Conservation (phyloP, 2,113 vertebrate species). For the Rhineura floridana region DNA sequence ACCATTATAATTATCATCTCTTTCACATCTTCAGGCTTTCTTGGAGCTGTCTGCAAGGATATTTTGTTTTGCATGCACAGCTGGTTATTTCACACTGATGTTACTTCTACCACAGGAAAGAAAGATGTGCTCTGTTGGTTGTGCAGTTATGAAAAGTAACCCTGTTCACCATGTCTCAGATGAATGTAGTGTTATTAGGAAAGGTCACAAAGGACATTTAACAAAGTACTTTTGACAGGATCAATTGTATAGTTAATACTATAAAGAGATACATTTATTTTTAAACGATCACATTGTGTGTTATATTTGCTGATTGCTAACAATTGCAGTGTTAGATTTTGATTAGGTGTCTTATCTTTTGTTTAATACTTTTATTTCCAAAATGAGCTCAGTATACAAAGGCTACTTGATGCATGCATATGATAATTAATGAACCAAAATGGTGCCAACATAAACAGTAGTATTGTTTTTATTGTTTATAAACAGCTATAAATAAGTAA, state of each 20-base stretch:
- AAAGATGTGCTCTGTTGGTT: slow-evolving; percentile 29
- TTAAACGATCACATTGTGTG: background rate
- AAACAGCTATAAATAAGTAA: background rate
- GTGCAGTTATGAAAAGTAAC: slow-evolving; percentile 38
- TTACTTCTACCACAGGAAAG: slow-evolving; percentile 27
- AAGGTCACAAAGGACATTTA: slow-evolving; percentile 34
- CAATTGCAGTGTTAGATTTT: background rate
- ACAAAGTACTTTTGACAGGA: slow-evolving; percentile 35
- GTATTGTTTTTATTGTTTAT: background rate
- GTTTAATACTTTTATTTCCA: background rate
- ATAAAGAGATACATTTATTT: background rate
- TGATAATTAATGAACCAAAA: background rate
- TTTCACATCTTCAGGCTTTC: slow-evolving; percentile 62
- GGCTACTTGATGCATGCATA: background rate
- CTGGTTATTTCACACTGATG: slow-evolving; percentile 58
- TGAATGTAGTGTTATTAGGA: background rate
- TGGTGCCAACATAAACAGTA: background rate
- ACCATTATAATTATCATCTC: slow-evolving; percentile 59
- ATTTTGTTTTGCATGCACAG: slow-evolving; percentile 57
- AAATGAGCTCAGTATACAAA: background rate
- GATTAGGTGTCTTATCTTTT: background rate
- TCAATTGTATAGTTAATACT: slow-evolving; percentile 7
- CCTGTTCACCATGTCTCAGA: slow-evolving; percentile 15
- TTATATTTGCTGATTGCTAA: background rate
- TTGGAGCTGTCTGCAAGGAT: slow-evolving; percentile 54